Evolutionary conservation across 1,140 invertebrate genomes (phyloP).

Genomic region (Macrosteles quadrilineatus): DNA sequence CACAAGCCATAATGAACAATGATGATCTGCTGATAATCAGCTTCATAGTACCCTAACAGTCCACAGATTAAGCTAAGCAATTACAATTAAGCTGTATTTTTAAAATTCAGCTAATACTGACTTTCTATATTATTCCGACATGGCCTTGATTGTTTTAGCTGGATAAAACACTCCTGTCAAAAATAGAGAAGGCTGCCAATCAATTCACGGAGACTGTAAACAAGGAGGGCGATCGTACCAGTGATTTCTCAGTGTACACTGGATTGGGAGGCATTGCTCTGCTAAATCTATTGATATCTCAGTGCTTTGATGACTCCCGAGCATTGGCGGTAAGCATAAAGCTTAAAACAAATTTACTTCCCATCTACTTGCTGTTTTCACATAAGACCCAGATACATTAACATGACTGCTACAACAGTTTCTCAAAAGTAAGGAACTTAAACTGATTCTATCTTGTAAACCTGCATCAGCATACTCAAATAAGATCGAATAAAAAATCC

Average conservation of each 20-base stretch:
- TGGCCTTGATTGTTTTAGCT: too few relatives aligned
- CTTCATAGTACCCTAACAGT: background rate
- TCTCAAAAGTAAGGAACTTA: too few relatives aligned
- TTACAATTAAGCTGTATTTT: too few relatives aligned
- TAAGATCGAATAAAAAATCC: too few relatives aligned
- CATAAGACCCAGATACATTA: too few relatives aligned
- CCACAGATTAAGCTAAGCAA: too few relatives aligned
- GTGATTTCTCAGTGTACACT: slow-evolving; percentile 33
- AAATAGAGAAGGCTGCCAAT: background rate
- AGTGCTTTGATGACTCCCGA: slow-evolving; percentile 3
- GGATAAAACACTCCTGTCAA: background rate
- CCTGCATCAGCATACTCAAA: too few relatives aligned
- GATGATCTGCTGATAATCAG: background rate
- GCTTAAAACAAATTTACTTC: background rate
- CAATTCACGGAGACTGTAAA: slow-evolving; percentile 1
- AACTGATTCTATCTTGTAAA: too few relatives aligned
- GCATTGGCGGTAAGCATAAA: background rate
- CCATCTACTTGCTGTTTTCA: background rate
- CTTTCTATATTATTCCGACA: too few relatives aligned
- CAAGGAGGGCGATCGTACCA: slow-evolving; percentile 73
- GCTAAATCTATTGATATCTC: slow-evolving; percentile 22
- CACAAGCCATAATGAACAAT: background rate
- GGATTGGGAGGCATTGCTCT: slow-evolving; percentile 35
- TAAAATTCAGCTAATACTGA: too few relatives aligned
- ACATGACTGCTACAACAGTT: too few relatives aligned